Evolutionary conservation across 2,888 invertebrate genomes (phyloP).

Genomic region (Microplitis deprimator): DNA sequence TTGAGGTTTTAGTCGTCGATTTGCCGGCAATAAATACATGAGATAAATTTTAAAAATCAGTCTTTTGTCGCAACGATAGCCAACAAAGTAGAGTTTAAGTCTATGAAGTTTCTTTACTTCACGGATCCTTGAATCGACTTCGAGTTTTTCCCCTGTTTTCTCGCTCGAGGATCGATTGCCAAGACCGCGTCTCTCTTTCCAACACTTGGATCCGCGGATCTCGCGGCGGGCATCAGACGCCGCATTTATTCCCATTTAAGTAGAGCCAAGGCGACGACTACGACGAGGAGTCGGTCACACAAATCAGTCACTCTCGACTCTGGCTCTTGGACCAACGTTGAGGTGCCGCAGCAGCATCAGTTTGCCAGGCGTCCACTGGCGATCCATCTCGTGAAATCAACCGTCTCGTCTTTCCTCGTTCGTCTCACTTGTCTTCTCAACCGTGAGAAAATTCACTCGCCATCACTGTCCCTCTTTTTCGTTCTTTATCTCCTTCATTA

Average conservation of each 20-base stretch:
- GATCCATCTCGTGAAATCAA: constrained; percentile 67
- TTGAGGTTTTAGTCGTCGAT: too few species aligned
- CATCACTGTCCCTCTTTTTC: constrained; percentile 35
- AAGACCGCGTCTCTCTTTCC: too few species aligned
- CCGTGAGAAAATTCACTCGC: constrained; percentile 54
- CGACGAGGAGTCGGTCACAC: constrained; percentile 65
- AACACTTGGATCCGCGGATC: constrained; percentile 16
- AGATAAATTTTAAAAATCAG: too few species aligned
- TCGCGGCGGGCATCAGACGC: constrained; percentile 44
- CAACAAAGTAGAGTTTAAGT: too few species aligned
- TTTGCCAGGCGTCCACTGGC: constrained; percentile 49
- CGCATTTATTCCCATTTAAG: constrained; percentile 68
- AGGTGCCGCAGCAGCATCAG: neutral
- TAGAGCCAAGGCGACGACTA: constrained; percentile 65
- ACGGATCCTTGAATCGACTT: too few species aligned
- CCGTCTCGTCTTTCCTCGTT: constrained; percentile 42
- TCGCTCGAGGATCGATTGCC: too few species aligned
- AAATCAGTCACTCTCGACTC: constrained; percentile 62
- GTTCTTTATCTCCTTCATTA: constrained; percentile 25
- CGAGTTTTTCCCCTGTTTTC: too few species aligned
- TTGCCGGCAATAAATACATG: too few species aligned
- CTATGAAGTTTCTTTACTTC: too few species aligned
- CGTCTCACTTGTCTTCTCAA: constrained; percentile 36
- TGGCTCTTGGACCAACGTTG: constrained; percentile 20
- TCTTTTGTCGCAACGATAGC: too few species aligned